These are phyloP conservation scores for Raphicerus campestris DNA, from an alignment of 2,113 vertebrate genomes.

Conservation along the genomic window DNA sequence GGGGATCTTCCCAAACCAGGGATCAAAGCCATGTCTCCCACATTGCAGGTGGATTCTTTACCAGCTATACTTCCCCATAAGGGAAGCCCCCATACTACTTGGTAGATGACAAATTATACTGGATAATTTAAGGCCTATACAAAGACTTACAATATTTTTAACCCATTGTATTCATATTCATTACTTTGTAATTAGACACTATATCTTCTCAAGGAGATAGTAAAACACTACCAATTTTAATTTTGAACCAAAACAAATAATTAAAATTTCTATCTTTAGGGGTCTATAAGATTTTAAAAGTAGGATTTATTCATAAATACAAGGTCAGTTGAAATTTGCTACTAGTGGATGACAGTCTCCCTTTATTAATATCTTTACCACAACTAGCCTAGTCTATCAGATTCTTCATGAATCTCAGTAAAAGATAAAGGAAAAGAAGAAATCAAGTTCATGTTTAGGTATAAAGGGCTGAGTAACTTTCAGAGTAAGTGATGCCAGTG, in stretches of 20 bases:
- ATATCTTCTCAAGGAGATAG: not conserved
- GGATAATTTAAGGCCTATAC: not conserved
- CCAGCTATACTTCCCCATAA: not conserved
- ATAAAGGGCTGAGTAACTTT: not conserved
- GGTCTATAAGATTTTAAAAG: not conserved
- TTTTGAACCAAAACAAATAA: not conserved
- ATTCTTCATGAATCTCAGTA: not conserved
- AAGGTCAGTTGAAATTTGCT: not conserved
- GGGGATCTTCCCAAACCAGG: not conserved
- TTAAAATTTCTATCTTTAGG: not conserved
- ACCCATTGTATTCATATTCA: not conserved
- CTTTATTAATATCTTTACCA: not conserved
- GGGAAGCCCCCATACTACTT: not conserved
- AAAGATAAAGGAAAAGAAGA: not conserved
- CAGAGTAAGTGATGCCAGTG: not conserved
- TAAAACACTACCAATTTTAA: slow-evolving; percentile 28
- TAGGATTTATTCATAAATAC: not conserved
- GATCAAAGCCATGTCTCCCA: not conserved
- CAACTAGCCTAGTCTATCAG: not conserved
- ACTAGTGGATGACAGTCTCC: not conserved
- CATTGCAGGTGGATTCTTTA: not conserved
- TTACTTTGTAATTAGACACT: not conserved
- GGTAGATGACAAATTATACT: not conserved
- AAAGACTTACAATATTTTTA: not conserved
- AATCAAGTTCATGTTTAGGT: not conserved